phyloP scores from a whole-genome alignment of 1,140 invertebrate genomes.

The Trypoxylus dichotomus region DNA sequence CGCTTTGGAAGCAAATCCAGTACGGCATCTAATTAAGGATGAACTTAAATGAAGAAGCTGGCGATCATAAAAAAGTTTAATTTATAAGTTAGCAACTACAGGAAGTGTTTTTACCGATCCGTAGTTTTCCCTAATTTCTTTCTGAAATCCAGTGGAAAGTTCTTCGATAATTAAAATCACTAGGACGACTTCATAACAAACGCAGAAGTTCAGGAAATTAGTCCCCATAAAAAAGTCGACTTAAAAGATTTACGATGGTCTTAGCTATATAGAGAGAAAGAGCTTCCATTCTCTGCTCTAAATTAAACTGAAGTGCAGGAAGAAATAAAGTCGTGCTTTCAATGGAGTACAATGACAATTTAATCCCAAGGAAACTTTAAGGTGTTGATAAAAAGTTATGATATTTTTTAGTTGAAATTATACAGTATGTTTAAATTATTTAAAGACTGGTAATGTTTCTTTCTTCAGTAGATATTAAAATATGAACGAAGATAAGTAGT shows the following conservation, averaged over 20 bases:
- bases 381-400: no score
- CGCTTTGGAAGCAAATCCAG: background rate
- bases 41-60: background rate
- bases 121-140: background rate
- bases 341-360: background rate
- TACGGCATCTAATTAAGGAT: background rate
- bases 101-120: background rate
- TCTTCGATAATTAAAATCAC: slow-evolving; percentile 16
- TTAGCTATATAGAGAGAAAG: background rate
- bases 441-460: no score
- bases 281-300: background rate
- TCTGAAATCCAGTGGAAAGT: background rate
- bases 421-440: no score
- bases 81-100: background rate
- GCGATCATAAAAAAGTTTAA: background rate
- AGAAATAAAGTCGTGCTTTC: background rate
- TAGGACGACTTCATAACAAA: background rate
- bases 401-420: no score
- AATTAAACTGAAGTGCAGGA: background rate
- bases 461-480: no score
- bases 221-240: background rate
- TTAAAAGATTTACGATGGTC: background rate
- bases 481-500: no score
- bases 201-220: slow-evolving; percentile 6
- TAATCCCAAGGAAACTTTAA: no score